Evolutionary conservation across 2,113 vertebrate genomes (phyloP).

Genomic region (Phoenicopterus ruber): DNA sequence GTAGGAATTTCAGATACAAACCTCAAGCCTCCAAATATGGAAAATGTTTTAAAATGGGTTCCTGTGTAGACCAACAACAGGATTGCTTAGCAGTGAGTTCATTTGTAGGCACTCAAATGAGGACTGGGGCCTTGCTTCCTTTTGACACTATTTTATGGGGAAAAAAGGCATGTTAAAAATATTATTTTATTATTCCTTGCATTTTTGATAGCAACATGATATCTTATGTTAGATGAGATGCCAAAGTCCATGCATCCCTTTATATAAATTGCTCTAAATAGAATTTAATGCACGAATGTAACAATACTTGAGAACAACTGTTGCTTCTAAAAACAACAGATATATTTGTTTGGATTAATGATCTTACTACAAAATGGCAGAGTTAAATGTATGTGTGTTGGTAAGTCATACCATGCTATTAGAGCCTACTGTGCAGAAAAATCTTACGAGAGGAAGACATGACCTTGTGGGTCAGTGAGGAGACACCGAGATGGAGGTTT

Average conservation of each 20-base stretch:
- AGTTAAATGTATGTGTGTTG: neutral
- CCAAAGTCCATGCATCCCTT: neutral
- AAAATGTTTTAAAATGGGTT: neutral
- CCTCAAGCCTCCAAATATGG: neutral
- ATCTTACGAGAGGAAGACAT: neutral
- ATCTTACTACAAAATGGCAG: neutral
- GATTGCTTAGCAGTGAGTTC: neutral
- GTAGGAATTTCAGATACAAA: neutral
- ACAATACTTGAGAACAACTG: neutral
- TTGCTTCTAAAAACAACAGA: neutral
- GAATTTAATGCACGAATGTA: neutral
- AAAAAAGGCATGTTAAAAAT: neutral
- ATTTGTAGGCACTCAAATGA: neutral
- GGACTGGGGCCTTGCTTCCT: neutral
- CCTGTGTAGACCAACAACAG: neutral
- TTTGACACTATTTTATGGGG: neutral
- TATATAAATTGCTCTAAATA: neutral
- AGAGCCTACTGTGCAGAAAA: neutral
- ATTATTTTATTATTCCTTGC: neutral
- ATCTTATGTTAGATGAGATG: neutral
- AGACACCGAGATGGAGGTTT: neutral
- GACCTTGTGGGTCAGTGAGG: neutral
- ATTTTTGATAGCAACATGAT: neutral
- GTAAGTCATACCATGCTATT: neutral
- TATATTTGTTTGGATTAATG: neutral